Base-by-base conservation (phyloP, 2,797 vertebrate species). In the Melanotaenia parkinsoni region DNA sequence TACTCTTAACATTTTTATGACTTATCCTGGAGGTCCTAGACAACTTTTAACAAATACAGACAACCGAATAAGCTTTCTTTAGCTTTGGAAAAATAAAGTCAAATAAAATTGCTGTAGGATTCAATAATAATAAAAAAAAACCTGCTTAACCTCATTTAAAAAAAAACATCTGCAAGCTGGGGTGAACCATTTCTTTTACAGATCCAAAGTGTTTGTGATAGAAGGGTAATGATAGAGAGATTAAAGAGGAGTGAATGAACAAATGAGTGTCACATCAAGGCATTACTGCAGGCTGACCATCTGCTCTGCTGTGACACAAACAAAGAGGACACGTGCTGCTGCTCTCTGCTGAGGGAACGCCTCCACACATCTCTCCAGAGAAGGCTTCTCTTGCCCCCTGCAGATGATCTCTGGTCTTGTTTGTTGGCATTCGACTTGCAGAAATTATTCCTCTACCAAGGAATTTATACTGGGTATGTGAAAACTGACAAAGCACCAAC, bases 261-360 rank as follows among this genome's bases (percentile, higher is more conserved):
- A 73, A 90, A 74, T 68, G 81, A 84, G 82, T 81, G 72, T 92
- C 86, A 67, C 80, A 88, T 89, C 76, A 74, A 81, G 87, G 86
- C 87, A 86, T 90, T 86, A 86, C 86, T 86, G 87, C 80, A 77
- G 87, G 86, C 87, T 79, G 88, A 90, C 93, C 94, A 94, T 94
- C 93, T 94, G 94, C 89, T 93, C 86, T 35, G 78, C 87, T 78
- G 72, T 83, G 89, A 88, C 90, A 88, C 92, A 86, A 88, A 92
- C 89, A 91, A 76, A 86, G 81, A 88, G 83, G 89, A 86, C 90
- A 88, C 79, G 79, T 90, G 91, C 85, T 70, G 57, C 72, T 58
- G 73, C 84, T 83, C 85, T 74, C 74, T 76, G 66, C 81, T 63
- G 84, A 77, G 79, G 77, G 28, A 76, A 86, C 74, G 84, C 88